phyloP scores from a whole-genome alignment of 2,888 invertebrate species.

The Periphyllus acericola region DNA sequence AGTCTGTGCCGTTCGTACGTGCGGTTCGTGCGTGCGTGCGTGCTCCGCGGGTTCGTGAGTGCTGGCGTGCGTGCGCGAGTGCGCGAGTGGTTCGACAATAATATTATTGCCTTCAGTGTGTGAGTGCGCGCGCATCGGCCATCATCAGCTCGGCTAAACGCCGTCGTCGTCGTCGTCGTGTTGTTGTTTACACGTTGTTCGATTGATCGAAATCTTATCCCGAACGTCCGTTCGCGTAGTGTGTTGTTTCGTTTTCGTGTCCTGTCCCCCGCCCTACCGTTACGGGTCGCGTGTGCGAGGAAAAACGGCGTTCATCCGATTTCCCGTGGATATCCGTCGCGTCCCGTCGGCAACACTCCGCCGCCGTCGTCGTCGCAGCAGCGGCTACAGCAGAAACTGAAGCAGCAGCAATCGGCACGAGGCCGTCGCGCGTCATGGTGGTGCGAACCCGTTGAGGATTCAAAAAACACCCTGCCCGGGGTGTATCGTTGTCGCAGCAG shows the following conservation, averaged over 20 bases:
- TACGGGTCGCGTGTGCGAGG: too few species aligned
- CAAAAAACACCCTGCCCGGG: too few species aligned
- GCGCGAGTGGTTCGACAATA: conserved; percentile 7
- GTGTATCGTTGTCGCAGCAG: too few species aligned
- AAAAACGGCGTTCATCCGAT: neutral
- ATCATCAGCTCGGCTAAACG: neutral
- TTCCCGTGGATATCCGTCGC: neutral
- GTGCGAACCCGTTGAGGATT: too few species aligned
- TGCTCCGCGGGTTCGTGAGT: neutral
- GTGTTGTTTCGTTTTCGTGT: too few species aligned
- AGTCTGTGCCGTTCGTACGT: neutral
- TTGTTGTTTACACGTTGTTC: conserved; percentile 24
- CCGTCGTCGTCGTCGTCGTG: neutral
- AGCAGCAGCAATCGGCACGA: neutral
- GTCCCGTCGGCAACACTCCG: neutral
- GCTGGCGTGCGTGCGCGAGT: neutral
- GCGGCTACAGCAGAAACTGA: too few species aligned
- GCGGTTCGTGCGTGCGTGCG: neutral
- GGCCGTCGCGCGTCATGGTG: neutral
- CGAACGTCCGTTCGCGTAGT: too few species aligned
- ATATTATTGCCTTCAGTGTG: conserved; percentile 54
- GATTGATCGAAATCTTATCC: neutral
- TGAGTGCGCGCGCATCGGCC: conserved; percentile 51
- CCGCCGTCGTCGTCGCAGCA: too few species aligned
- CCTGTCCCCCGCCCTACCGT: neutral